phyloP scores from a whole-genome alignment of 2,797 vertebrate genomes.

The Leptatherina wallacei region DNA sequence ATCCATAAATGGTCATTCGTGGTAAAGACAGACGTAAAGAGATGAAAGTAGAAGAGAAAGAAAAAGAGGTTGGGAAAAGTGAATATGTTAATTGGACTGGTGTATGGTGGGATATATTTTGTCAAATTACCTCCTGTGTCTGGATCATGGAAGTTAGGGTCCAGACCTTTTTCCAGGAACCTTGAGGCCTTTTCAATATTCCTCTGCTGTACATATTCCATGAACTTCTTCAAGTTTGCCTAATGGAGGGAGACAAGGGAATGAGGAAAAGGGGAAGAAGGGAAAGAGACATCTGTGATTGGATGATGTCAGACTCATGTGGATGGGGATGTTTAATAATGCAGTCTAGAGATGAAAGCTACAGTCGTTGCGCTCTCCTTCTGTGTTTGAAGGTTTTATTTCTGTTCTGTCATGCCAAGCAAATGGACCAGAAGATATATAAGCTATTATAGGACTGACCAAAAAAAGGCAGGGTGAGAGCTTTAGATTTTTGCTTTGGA shows the following conservation, averaged over 20 bases:
- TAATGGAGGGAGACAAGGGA: slow-evolving; percentile 72
- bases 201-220: slow-evolving; percentile 93
- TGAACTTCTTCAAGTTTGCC: slow-evolving; percentile 98
- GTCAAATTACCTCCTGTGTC: slow-evolving; percentile 90
- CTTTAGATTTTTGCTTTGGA: slow-evolving; percentile 27
- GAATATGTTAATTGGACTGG: slow-evolving; percentile 4
- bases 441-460: slow-evolving; percentile 45
- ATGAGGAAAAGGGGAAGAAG: slow-evolving; percentile 25
- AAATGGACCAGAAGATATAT: slow-evolving; percentile 60
- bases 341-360: slow-evolving; percentile 80
- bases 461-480: slow-evolving; percentile 28
- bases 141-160: slow-evolving; percentile 97
- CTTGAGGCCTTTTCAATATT: slow-evolving; percentile 91
- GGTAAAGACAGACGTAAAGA: slow-evolving; percentile 13
- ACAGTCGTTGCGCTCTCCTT: slow-evolving; percentile 56
- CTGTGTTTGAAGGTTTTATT: slow-evolving; percentile 65
- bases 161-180: slow-evolving; percentile 95
- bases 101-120: background rate
- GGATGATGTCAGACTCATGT: slow-evolving; percentile 74
- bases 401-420: slow-evolving; percentile 66
- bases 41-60: slow-evolving; percentile 9
- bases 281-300: slow-evolving; percentile 66
- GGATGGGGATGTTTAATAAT: slow-evolving; percentile 80
- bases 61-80: slow-evolving; percentile 20
- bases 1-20: slow-evolving; percentile 62